phyloP scores from a whole-genome alignment of 2,888 invertebrate species.

The Chrysotoxum bicinctum region DNA sequence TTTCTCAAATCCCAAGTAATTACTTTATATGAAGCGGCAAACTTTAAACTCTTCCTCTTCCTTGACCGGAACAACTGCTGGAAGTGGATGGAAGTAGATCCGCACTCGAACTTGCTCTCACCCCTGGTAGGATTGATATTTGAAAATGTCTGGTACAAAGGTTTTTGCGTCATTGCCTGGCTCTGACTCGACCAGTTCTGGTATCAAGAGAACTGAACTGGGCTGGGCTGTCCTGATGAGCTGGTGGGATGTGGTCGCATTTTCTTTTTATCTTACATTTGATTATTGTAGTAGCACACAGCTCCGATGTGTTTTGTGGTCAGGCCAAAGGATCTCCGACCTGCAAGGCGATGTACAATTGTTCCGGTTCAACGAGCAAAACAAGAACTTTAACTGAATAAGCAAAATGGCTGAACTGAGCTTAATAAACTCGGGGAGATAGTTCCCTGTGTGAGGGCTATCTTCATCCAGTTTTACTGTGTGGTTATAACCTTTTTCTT shows the following conservation, averaged over 20 bases:
- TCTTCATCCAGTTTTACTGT: constrained; percentile 26
- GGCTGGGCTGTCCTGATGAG: not conserved
- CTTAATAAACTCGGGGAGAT: constrained; percentile 41
- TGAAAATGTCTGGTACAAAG: constrained; percentile 27
- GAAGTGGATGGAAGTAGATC: not conserved
- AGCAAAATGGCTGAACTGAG: constrained; percentile 45
- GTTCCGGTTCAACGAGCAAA: constrained; percentile 14
- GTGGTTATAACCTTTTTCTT: constrained; percentile 15
- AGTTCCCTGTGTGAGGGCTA: not conserved
- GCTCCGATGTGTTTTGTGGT: constrained; percentile 42
- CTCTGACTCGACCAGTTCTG: not conserved
- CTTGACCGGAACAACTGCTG: constrained; percentile 31
- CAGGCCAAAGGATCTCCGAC: constrained; percentile 30
- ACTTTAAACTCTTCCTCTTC: constrained; percentile 41
- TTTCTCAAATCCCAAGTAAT: constrained; percentile 49
- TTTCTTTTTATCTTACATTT: constrained; percentile 42
- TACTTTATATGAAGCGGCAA: constrained; percentile 54
- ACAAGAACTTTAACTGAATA: constrained; percentile 8
- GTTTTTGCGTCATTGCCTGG: constrained; percentile 29
- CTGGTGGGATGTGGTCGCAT: constrained; percentile 21
- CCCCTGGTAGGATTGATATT: constrained; percentile 7
- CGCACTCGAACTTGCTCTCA: constrained; percentile 4
- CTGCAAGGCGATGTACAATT: constrained; percentile 31
- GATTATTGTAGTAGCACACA: constrained; percentile 38
- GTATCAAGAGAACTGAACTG: not conserved